Base-by-base conservation (phyloP, 2,888 invertebrate species). In the Dryomyza anilis region DNA sequence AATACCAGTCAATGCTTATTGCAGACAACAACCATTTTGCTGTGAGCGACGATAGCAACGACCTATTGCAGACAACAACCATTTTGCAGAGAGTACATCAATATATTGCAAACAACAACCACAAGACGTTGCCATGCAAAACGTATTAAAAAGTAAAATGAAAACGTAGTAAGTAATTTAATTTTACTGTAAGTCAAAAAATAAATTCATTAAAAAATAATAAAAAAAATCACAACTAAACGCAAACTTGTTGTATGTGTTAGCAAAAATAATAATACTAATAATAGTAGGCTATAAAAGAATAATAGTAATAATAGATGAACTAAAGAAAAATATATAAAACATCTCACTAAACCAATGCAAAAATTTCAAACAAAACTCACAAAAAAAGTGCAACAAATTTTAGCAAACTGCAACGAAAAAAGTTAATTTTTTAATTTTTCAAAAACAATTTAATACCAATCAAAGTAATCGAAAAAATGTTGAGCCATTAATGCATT, bases 61-160 rank as follows among this genome's bases (percentile, higher is more conserved):
- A n/a, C n/a, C n/a, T n/a, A n/a, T n/a, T n/a, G n/a, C n/a, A n/a
- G n/a, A n/a, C n/a, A n/a, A n/a, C n/a, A n/a, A n/a, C n/a, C n/a
- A n/a, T n/a, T n/a, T n/a, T n/a, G n/a, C n/a, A n/a, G n/a, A n/a
- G n/a, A n/a, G n/a, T n/a, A n/a, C n/a, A n/a, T n/a, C n/a, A n/a
- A n/a, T n/a, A n/a, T n/a, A n/a, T n/a, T n/a, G n/a, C n/a, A n/a
- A n/a, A n/a, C n/a, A n/a, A n/a, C n/a, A n/a, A n/a, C n/a, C n/a
- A 52, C 71, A 71, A 48, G 70, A 74, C 63, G 72, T 71, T 52
- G 70, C 68, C 70, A 50, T 75, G 74, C 72, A 77, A 33, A 27
- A 14, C 46, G 29, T 43, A 14, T 29, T 59, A 45, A 10, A 16
- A 56, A 56, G 12, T 27, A 36, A 56, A 56, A 39, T 21, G n/a